Evolutionary conservation across 2,888 invertebrate species (phyloP).

Genomic region (Phyllotreta striolata): DNA sequence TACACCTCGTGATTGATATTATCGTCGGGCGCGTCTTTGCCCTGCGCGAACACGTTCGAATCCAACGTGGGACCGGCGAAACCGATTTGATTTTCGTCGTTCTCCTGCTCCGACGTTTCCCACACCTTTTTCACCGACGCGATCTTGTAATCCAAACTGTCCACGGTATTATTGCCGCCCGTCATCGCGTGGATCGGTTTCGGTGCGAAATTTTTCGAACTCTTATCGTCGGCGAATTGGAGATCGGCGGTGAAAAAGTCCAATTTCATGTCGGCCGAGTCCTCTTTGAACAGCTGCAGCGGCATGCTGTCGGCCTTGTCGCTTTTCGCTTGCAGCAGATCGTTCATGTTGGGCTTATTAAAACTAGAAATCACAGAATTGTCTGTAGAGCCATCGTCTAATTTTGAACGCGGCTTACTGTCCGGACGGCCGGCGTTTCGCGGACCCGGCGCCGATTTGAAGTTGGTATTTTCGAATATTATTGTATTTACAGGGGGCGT

Average conservation of each 20-base stretch:
- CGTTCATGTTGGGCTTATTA: constrained; percentile 60
- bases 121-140: constrained; percentile 92
- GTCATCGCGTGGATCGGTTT: constrained; percentile 66
- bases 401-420: constrained; percentile 68
- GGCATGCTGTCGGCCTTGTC: constrained; percentile 61
- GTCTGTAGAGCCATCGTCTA: constrained; percentile 64
- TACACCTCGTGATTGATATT: constrained; percentile 66
- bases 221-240: constrained; percentile 78
- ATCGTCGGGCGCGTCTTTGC: constrained; percentile 60
- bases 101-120: constrained; percentile 71
- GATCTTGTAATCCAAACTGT: constrained; percentile 88
- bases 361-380: constrained; percentile 59
- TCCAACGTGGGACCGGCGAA: constrained; percentile 58
- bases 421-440: constrained; percentile 63
- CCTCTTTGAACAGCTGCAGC: constrained; percentile 81
- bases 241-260: constrained; percentile 92
- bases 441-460: constrained; percentile 76
- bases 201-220: constrained; percentile 65
- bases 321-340: constrained; percentile 60
- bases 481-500: constrained; percentile 87
- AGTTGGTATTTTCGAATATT: constrained; percentile 92
- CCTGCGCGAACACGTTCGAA: constrained; percentile 58
- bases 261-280: constrained; percentile 88
- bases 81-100: constrained; percentile 43
- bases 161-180: constrained; percentile 82